Conservation (phyloP, 92 coral and sea anemone genomes). For the Phenganax marumi region DNA sequence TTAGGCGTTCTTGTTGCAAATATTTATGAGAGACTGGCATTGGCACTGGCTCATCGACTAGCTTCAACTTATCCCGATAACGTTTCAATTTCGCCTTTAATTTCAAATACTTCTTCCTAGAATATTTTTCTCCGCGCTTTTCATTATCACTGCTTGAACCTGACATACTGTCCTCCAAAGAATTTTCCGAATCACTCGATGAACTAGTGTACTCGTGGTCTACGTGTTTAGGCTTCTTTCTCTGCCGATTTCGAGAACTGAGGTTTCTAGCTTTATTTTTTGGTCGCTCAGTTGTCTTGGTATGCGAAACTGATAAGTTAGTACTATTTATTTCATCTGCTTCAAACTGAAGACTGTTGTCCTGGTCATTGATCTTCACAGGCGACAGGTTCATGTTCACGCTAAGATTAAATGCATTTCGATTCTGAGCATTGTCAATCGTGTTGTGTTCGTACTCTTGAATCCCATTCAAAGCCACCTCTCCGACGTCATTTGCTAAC, state of each 20-base stretch:
- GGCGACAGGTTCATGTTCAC: slow-evolving; percentile 10
- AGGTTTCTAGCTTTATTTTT: not conserved
- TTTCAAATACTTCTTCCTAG: not conserved
- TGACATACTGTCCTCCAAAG: not conserved
- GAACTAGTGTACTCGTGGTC: not conserved
- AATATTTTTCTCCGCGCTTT: not conserved
- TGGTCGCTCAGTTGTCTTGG: not conserved
- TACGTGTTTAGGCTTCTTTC: not conserved
- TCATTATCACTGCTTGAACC: not conserved
- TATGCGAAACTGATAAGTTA: not conserved
- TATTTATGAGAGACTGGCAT: not conserved
- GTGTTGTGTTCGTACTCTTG: not conserved
- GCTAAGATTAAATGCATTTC: not conserved
- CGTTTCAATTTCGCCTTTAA: not conserved
- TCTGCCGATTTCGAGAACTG: not conserved
- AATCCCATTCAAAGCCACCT: slow-evolving; percentile 15
- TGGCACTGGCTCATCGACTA: not conserved
- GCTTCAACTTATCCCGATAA: not conserved
- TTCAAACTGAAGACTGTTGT: not conserved
- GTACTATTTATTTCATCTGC: not conserved
- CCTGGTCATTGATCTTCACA: not conserved
- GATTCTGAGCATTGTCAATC: not conserved
- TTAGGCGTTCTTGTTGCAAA: not conserved
- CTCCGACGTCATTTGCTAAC: not conserved
- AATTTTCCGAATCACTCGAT: not conserved